phyloP scores from a whole-genome alignment of 2,113 vertebrate genomes.

The Oxyura jamaicensis region DNA sequence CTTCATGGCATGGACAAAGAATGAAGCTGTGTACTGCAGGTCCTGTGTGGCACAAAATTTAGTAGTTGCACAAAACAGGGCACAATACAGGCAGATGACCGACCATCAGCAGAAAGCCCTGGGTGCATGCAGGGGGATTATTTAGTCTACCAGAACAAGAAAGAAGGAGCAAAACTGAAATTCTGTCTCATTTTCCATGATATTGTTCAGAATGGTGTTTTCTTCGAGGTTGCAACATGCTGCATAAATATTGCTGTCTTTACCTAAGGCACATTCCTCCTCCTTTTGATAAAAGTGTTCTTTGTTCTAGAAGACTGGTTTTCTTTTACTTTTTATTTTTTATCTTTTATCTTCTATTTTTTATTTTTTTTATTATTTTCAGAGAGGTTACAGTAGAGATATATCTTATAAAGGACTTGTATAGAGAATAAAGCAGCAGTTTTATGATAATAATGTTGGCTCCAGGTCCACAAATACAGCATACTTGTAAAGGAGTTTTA shows the following conservation, averaged over 20 bases:
- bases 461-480: background rate
- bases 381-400: background rate
- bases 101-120: background rate
- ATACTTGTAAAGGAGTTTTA: background rate
- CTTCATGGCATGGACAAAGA: accelerated
- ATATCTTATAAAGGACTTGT: background rate
- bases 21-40: accelerated
- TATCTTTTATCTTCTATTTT: too few species aligned
- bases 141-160: background rate
- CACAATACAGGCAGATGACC: too few species aligned
- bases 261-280: background rate
- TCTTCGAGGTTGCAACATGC: background rate
- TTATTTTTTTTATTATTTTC: background rate
- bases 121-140: accelerated
- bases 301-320: background rate
- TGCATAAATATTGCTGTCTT: background rate
- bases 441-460: background rate
- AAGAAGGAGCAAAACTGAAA: background rate
- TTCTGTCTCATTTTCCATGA: background rate
- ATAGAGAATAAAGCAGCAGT: background rate
- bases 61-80: background rate
- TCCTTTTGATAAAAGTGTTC: background rate
- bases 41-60: accelerated
- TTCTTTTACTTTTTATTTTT: background rate
- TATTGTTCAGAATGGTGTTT: background rate